Evolutionary conservation across 1,140 invertebrate genomes (phyloP), one percentile per base, ranked within the genome.

Genomic region (Habropoda laboriosa): DNA sequence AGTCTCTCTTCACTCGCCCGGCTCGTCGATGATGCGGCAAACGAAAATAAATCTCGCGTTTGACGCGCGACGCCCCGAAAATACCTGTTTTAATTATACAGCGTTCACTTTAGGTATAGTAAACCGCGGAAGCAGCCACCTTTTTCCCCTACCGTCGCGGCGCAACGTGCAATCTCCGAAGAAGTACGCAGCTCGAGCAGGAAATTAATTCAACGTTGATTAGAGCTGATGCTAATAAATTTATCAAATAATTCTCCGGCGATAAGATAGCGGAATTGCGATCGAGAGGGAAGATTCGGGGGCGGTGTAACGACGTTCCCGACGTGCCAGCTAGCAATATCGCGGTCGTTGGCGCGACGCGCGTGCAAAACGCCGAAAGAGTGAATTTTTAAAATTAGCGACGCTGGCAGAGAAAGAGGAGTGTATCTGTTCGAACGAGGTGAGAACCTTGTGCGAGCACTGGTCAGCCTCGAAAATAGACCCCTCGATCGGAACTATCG

Each of bases 391-490:
- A 60, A 60, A 70, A 77, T 40, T 70, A 60, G 55, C 53, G 24
- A 24, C 24, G 51, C 16, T 10, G 30, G 18, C 24, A 38, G 21
- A 2, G 49, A 42, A 38, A 10, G 27, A 21, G 27, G 21, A 45
- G 24, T 24, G 51, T 61, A 21, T 55, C 38, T 24, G 7, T 27
- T 51, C 32, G 35, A 64, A 51, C 45, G 72, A 30, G 72, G 27
- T 13, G 70, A 67, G 61, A 57, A 45, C 21, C 49, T 76, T 67
- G 60, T 8, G n/a, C 38, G 63, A 67, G 47, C 38, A 12, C 4
- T 45, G 47, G 66, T 71, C 75, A 77, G 75, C 55, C 53, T 70
- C 75, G 66, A 77, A 77, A 77, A 77, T 77, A 77, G 66, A 77
- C 18, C 40, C 16, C 47, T 21, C 30, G 64, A 71, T 77, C 64